Conservation (phyloP, 37 sponge, comb jelly and placozoan species). For the Amphimedon queenslandica region DNA sequence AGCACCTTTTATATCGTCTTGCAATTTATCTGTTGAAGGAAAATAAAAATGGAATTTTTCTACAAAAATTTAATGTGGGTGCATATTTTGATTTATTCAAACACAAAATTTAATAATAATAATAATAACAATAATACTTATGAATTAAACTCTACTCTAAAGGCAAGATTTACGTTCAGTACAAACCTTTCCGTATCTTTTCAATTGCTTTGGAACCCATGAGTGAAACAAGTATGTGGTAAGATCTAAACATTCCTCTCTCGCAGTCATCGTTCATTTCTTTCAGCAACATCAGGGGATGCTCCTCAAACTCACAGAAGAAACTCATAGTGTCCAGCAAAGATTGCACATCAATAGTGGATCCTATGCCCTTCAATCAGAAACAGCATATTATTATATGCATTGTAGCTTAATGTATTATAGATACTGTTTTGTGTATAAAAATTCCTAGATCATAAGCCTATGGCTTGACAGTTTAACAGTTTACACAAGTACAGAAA, state of each 20-base stretch:
- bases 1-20: not conserved
- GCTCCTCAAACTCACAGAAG: constrained; percentile 33
- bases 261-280: constrained; percentile 43
- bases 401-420: too few relatives aligned
- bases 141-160: too few relatives aligned
- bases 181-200: not conserved
- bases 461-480: too few relatives aligned
- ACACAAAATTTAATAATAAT: too few relatives aligned
- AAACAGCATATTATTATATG: not conserved
- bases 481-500: too few relatives aligned
- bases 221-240: constrained; percentile 44
- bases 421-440: constrained; percentile 4
- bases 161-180: not conserved
- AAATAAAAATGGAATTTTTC: not conserved
- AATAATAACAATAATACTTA: too few relatives aligned
- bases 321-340: constrained; percentile 18
- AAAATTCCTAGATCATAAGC: too few relatives aligned
- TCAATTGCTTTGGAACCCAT: constrained; percentile 18
- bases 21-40: not conserved
- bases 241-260: constrained; percentile 34
- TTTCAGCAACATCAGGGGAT: constrained; percentile 24
- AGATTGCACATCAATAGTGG: constrained; percentile 11
- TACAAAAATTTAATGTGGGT: not conserved
- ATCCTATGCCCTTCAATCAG: constrained; percentile 2
- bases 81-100: not conserved